Conservation (phyloP, 2,113 vertebrate genomes). For the Microcebus tavaratra region DNA sequence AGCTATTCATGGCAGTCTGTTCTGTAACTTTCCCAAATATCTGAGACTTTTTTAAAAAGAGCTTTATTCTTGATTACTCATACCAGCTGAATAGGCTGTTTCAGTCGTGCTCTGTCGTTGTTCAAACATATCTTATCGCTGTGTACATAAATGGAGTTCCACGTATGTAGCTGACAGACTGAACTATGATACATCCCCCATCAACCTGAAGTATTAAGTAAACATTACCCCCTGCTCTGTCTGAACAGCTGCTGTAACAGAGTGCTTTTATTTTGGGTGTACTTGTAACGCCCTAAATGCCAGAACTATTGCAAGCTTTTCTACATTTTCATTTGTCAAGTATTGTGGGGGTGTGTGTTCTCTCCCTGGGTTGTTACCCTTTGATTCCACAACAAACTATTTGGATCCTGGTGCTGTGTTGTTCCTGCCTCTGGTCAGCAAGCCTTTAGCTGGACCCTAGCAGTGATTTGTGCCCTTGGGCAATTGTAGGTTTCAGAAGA, state of each 20-base stretch:
- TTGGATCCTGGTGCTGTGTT: conserved; percentile 50
- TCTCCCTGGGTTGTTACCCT: conserved; percentile 57
- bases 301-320: conserved; percentile 71
- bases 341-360: conserved; percentile 68
- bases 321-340: conserved; percentile 69
- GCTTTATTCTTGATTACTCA: conserved; percentile 74
- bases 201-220: conserved; percentile 75
- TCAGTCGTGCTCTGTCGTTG: conserved; percentile 62
- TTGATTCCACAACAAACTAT: conserved; percentile 53
- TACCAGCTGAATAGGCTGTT: conserved; percentile 70
- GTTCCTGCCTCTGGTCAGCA: conserved; percentile 62
- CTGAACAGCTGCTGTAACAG: conserved; percentile 73
- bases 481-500: conserved; percentile 64
- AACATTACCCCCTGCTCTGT: conserved; percentile 79
- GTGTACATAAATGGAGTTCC: conserved; percentile 79
- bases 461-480: conserved; percentile 52
- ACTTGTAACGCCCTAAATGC: conserved; percentile 78
- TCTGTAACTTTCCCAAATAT: conserved; percentile 74
- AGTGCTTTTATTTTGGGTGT: conserved; percentile 75
- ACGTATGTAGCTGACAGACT: conserved; percentile 78
- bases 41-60: conserved; percentile 28
- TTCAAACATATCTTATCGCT: conserved; percentile 78
- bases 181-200: conserved; percentile 77
- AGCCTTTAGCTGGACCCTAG: conserved; percentile 37
- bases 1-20: conserved; percentile 73